These are phyloP conservation scores for Epinotia nisella DNA, from an alignment of 2,888 invertebrate species.

Conservation along the genomic window DNA sequence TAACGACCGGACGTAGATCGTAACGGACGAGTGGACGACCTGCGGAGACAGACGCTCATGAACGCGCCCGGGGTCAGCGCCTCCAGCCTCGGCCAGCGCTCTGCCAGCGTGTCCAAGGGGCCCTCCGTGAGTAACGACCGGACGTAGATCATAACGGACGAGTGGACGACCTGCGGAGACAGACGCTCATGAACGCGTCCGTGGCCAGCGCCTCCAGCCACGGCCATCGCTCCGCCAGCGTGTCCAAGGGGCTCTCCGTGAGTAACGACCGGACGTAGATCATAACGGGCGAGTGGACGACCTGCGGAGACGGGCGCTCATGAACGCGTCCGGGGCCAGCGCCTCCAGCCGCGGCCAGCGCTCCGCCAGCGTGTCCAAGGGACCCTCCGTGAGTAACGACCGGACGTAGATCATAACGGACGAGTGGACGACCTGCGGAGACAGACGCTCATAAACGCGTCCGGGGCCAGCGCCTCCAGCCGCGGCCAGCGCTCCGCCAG, in stretches of 20 bases:
- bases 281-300: conserved; percentile 53
- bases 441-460: conserved; percentile 74
- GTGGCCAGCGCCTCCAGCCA: conserved; percentile 77
- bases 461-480: conserved; percentile 77
- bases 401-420: too few species aligned
- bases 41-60: conserved; percentile 74
- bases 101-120: conserved; percentile 61
- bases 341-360: conserved; percentile 75
- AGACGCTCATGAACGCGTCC: conserved; percentile 76
- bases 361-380: conserved; percentile 62
- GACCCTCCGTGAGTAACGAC: conserved; percentile 42
- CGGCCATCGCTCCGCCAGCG: conserved; percentile 69
- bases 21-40: conserved; percentile 54
- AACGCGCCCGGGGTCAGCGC: conserved; percentile 77
- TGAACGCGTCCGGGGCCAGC: conserved; percentile 76
- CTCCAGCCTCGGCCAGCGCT: conserved; percentile 71
- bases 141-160: not conserved
- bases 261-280: not conserved
- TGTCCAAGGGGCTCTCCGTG: conserved; percentile 43
- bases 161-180: conserved; percentile 66
- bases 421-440: conserved; percentile 65
- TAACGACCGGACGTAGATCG: not conserved
- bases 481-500: conserved; percentile 70
- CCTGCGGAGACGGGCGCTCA: conserved; percentile 70
- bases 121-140: not conserved